Conservation (phyloP, 2,113 vertebrate species). For the Dinomys branickii region DNA sequence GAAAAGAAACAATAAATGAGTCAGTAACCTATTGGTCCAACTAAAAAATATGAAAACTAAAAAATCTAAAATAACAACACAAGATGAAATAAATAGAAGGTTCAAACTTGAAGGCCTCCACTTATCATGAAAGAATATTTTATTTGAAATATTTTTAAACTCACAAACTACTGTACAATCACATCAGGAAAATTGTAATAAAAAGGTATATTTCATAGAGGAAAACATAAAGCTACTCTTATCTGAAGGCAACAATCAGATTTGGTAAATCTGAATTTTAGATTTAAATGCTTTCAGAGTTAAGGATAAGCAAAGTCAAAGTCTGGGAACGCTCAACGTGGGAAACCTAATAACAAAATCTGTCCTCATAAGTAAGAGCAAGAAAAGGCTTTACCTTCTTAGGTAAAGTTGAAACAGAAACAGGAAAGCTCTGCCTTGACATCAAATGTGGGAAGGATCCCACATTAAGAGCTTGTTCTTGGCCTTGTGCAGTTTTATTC, state of each 20-base stretch:
- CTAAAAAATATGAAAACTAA: neutral
- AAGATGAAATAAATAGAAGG: neutral
- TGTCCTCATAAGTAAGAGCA: neutral
- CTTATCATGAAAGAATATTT: neutral
- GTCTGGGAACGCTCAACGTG: neutral
- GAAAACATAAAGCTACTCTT: neutral
- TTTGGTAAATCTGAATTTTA: neutral
- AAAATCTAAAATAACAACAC: neutral
- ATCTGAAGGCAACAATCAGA: neutral
- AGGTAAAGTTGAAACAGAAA: neutral
- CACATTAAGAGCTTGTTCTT: neutral
- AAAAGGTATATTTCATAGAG: neutral
- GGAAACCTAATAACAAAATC: neutral
- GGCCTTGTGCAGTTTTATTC: neutral
- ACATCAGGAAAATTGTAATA: neutral
- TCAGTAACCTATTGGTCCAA: neutral
- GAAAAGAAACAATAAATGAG: neutral
- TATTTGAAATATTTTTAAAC: neutral
- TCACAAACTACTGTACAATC: neutral
- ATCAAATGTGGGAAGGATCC: neutral
- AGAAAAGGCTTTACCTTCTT: neutral
- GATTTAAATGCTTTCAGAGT: neutral
- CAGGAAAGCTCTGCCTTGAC: neutral
- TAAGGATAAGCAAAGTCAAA: neutral
- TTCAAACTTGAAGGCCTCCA: neutral